Conservation (phyloP, 2,888 invertebrate species). For the Tenthredo livida region DNA sequence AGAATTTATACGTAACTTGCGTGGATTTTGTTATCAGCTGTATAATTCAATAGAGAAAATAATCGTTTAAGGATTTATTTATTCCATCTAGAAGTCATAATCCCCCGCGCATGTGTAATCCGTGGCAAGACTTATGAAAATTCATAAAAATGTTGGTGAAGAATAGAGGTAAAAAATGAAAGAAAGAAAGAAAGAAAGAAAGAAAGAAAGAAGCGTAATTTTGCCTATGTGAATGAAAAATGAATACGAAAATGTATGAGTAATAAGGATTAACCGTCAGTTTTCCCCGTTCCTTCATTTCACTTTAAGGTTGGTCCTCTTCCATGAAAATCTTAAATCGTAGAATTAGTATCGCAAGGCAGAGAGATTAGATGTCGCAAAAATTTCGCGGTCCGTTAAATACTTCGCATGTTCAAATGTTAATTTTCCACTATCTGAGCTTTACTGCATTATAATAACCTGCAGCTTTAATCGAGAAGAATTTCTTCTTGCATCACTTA, state of each 20-base stretch:
- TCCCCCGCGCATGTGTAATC: neutral
- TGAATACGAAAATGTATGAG: neutral
- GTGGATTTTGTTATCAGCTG: neutral
- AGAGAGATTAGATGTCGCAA: slow-evolving; percentile 34
- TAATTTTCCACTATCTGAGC: slow-evolving; percentile 34
- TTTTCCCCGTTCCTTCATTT: slow-evolving; percentile 6
- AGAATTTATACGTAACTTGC: neutral
- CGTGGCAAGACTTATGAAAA: neutral
- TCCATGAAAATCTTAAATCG: slow-evolving; percentile 32
- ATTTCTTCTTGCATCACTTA: neutral
- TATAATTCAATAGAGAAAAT: neutral
- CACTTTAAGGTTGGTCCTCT: neutral
- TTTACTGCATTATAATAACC: neutral
- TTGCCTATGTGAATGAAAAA: slow-evolving; percentile 11
- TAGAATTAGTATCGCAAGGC: slow-evolving; percentile 38
- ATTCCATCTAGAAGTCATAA: neutral
- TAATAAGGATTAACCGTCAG: slow-evolving; percentile 21
- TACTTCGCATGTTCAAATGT: slow-evolving; percentile 31
- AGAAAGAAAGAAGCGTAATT: neutral
- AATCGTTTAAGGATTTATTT: neutral
- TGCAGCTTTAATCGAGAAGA: neutral
- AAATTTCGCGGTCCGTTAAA: slow-evolving; percentile 36
- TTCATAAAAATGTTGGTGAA: neutral
- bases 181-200: too few species aligned
- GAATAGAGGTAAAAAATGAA: too few species aligned